phyloP scores from a whole-genome alignment of 53 echinoderm and acorn worm species.

The Apostichopus leukothele region DNA sequence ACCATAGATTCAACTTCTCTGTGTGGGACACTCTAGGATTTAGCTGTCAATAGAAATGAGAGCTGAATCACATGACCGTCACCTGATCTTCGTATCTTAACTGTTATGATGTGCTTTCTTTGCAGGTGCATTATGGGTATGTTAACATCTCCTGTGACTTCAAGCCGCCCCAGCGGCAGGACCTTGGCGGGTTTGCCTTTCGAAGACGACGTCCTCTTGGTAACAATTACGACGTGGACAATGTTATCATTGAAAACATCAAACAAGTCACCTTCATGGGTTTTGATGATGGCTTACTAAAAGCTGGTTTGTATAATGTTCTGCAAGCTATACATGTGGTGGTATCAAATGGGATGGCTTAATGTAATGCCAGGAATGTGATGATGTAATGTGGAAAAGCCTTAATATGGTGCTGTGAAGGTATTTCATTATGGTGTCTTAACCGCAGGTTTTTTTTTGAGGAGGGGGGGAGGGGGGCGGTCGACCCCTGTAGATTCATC shows the following conservation, averaged over 20 bases:
- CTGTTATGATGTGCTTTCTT: background rate
- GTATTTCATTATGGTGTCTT: background rate
- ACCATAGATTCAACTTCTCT: background rate
- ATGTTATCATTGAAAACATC: constrained; percentile 63
- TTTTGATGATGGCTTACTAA: constrained; percentile 55
- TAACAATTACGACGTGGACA: constrained; percentile 40
- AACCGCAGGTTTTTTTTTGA: background rate
- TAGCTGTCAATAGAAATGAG: background rate
- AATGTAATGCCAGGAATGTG: background rate
- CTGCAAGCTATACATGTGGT: background rate
- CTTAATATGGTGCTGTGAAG: background rate
- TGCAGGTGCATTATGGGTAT: constrained; percentile 71
- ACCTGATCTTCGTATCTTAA: background rate
- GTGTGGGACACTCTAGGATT: background rate
- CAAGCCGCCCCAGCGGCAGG: constrained; percentile 47
- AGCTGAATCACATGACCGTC: background rate
- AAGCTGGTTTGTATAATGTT: background rate
- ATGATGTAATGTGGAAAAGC: background rate
- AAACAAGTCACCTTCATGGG: constrained; percentile 56
- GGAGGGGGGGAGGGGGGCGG: too few relatives aligned
- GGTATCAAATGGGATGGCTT: background rate
- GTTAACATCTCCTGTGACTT: constrained; percentile 61
- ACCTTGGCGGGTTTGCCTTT: constrained; percentile 43
- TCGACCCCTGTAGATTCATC: too few relatives aligned
- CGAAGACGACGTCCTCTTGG: background rate